A percentile compares a stretch with the other conserved stretches of the same genome.
Conservation (phyloP, 53 echinoderm and acorn worm species). For the Astropecten irregularis region DNA sequence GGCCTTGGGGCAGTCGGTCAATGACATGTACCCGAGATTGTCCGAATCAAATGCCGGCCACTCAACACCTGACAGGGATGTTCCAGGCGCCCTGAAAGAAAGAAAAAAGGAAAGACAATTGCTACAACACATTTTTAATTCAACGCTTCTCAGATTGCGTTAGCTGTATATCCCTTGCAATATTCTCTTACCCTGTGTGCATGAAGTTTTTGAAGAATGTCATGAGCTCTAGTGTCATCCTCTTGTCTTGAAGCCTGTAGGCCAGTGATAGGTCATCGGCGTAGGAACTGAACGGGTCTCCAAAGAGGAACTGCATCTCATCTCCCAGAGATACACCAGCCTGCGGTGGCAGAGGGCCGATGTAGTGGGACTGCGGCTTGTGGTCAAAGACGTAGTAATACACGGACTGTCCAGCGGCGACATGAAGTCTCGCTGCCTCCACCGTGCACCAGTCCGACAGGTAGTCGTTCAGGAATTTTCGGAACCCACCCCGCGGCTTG, state of each 20-base stretch:
- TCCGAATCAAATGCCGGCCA: constrained; percentile 32
- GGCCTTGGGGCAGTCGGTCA: constrained; percentile 28
- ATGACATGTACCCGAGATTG: constrained; percentile 21
- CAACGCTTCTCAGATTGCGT: too few species aligned
- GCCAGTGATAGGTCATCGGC: constrained; percentile 24
- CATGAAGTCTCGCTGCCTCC: constrained; percentile 30
- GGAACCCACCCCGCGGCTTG: constrained; percentile 5
- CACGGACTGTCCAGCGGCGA: constrained; percentile 13
- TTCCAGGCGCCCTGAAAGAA: constrained; percentile 28
- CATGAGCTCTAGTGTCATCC: constrained; percentile 38
- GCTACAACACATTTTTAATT: background rate
- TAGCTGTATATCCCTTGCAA: too few species aligned
- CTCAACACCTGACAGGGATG: constrained; percentile 18
- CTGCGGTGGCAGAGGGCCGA: constrained; percentile 40
- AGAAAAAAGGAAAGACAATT: background rate
- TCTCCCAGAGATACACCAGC: constrained; percentile 57
- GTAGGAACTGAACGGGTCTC: constrained; percentile 58
- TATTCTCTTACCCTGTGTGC: constrained; percentile 23
- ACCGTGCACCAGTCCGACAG: background rate
- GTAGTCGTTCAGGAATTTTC: constrained; percentile 39
- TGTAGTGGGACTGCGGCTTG: constrained; percentile 18
- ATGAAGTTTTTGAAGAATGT: constrained; percentile 36
- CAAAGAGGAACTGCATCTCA: constrained; percentile 67
- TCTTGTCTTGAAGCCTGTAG: constrained; percentile 36
- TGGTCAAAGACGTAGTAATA: constrained; percentile 41